These are phyloP conservation scores for Sebastes hubbsi DNA, from an alignment of 2,797 vertebrate species.

Conservation along the genomic window DNA sequence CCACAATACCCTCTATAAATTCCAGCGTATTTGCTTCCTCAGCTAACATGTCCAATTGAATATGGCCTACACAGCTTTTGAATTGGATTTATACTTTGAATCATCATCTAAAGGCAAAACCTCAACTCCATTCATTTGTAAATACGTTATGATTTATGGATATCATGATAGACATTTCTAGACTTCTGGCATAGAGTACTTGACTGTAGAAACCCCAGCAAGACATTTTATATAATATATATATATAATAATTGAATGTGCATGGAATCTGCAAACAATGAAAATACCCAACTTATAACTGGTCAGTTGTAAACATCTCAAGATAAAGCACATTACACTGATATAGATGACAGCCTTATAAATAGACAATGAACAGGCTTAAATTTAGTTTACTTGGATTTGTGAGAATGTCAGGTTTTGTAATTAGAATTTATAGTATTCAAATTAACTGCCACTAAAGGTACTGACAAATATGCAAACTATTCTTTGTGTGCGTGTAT, in stretches of 20 bases:
- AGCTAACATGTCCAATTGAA: constrained; percentile 55
- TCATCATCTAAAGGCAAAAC: constrained; percentile 36
- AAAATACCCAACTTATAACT: not conserved
- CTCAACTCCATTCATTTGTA: constrained; percentile 48
- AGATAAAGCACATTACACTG: not conserved
- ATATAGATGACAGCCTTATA: not conserved
- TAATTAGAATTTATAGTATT: constrained; percentile 11
- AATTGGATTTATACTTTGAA: constrained; percentile 59
- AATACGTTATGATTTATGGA: constrained; percentile 47
- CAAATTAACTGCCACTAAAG: constrained; percentile 2
- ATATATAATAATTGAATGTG: not conserved
- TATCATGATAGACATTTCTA: constrained; percentile 22
- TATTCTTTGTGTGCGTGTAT: not conserved
- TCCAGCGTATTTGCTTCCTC: constrained; percentile 53
- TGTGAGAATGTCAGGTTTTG: not conserved
- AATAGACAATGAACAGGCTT: constrained; percentile 1
- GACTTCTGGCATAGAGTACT: not conserved
- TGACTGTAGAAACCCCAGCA: not conserved
- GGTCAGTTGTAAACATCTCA: not conserved
- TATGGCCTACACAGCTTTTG: constrained; percentile 57
- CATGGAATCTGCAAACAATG: constrained; percentile 7
- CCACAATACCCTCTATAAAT: constrained; percentile 42
- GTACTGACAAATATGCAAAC: constrained; percentile 15
- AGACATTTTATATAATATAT: not conserved
- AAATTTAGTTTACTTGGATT: not conserved